Evolutionary conservation across 2,888 invertebrate species (phyloP).

Genomic region (Mimumesa dahlbomi): DNA sequence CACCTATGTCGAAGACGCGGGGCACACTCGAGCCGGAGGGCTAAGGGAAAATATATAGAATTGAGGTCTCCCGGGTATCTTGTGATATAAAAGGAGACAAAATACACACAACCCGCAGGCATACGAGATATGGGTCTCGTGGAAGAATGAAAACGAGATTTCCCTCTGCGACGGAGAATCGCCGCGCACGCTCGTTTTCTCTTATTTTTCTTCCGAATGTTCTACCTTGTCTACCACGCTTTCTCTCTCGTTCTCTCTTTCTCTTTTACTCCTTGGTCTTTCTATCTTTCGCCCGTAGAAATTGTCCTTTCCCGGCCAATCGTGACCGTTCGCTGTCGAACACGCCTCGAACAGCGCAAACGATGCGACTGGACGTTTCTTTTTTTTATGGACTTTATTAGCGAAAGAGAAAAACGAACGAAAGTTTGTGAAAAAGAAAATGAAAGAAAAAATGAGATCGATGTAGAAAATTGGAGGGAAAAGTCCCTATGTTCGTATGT

Average conservation of each 20-base stretch:
- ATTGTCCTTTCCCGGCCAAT: constrained; percentile 40
- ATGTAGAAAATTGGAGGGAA: constrained; percentile 4
- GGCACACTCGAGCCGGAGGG: constrained; percentile 58
- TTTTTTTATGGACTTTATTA: background rate
- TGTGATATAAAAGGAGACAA: constrained; percentile 73
- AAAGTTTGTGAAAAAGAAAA: background rate
- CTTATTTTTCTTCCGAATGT: constrained; percentile 60
- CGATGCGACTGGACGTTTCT: constrained; percentile 33
- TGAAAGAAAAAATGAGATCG: background rate
- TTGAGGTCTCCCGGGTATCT: constrained; percentile 69
- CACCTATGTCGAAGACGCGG: constrained; percentile 52
- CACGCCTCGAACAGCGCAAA: constrained; percentile 45
- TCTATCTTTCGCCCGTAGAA: background rate
- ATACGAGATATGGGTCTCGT: constrained; percentile 58
- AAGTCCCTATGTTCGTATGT: too few species aligned
- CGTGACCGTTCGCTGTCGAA: constrained; percentile 40
- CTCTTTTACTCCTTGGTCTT: too few species aligned
- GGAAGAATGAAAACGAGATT: constrained; percentile 71
- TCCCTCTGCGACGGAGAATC: constrained; percentile 64
- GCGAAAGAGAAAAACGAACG: too few species aligned
- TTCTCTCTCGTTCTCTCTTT: too few species aligned
- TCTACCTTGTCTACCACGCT: constrained; percentile 14
- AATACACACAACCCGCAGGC: constrained; percentile 66
- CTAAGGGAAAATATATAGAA: constrained; percentile 69
- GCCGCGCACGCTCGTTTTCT: constrained; percentile 30